Base-by-base conservation (phyloP, 1,140 invertebrate species). In the Sycophaga agraensis region DNA sequence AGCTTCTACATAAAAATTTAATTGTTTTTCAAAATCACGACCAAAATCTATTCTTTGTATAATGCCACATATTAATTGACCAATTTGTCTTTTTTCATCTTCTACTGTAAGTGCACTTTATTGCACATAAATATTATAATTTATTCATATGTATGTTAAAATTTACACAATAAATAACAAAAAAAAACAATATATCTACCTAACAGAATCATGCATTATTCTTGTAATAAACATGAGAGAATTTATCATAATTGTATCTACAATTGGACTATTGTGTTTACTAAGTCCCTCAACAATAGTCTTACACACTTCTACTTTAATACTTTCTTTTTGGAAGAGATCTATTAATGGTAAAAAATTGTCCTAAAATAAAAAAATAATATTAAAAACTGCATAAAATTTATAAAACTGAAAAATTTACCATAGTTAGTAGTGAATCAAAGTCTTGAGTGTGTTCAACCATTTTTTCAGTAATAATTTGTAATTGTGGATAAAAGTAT, bases 1-100 rank as follows among this genome's bases (percentile, higher is more conserved):
- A 11, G 92, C 90, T 77, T 98, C 94, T 3, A 93, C 94, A 80
- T 94, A 97, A 82, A 97, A 98, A 74, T 87, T 90, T 3, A 98
- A 82, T 73, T 96, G 92, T 69, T 91, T 89, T 76, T 96, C 94
- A 76, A 94, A 90, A 79, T 97, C 91, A 37, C 88, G 81, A 26
- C 91, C 90, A 76, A 91, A 94, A 66, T 89, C 85, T 5, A 97
- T 89, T 50, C 86, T 85, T 68, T 87, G 84, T 16, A 98, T 86
- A 62, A 95, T 88, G 63, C 85, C 85, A 65, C 88, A 91, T 51
- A 98, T 92, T 19, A 97, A 78, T 61, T 88, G 85, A 7, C 91
- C 88, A 46, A 96, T 92, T 75, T 91, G 87, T 64, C 93, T 87
- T 51, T 88, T 88, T 76, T 98, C 96, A 81, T 98, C 96, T 50